Base-by-base conservation (phyloP, 2,113 vertebrate genomes). In the mouse (Mus musculus) region DNA sequence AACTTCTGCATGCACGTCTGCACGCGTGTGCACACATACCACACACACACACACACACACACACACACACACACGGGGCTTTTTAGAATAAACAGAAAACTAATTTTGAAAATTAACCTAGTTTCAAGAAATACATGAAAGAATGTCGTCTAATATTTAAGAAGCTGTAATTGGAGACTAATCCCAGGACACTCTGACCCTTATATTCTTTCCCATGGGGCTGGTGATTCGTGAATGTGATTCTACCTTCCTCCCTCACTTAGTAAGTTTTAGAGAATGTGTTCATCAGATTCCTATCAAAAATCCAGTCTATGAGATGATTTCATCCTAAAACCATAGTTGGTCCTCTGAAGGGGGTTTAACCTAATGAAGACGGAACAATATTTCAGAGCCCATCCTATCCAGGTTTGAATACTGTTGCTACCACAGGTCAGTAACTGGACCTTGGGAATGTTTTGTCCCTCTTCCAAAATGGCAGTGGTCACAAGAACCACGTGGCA, bases 71-170 rank as follows among this genome's bases (percentile, higher is more conserved):
- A 61, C 59, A 42, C 1, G 36, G 69, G 6, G 24, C 5, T 49
- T 28, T 16, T 86, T 49, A 86, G 17, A 67, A 20, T 85, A 69
- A 69, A 52, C 14, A 30, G 3, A 67, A 86, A 95, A 96, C 71
- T 69, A 42, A 13, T 26, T 75, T 75, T 75, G 54, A 84, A 72
- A 88, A 13, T 33, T 49, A 78, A 42, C n/a, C 42, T 33, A 14
- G 6, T 80, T 88, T 94, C 36, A 59, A 93, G 19, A 93, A 89
- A 89, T 71, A 28, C 22, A 33, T 19, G 75, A 61, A 82, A 94
- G 30, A 71, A 78, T 22, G 78, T 52, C 9, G 24, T 87, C 36
- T 56, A n/a, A 67, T 73, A 39, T 46, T 80, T 49, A 2, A 22
- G 5, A 63, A 46, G 71, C 71, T 10, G 5, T 54, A 73, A 71